Base-by-base conservation (phyloP, 2,888 invertebrate genomes). In the Cephus pulcher region DNA sequence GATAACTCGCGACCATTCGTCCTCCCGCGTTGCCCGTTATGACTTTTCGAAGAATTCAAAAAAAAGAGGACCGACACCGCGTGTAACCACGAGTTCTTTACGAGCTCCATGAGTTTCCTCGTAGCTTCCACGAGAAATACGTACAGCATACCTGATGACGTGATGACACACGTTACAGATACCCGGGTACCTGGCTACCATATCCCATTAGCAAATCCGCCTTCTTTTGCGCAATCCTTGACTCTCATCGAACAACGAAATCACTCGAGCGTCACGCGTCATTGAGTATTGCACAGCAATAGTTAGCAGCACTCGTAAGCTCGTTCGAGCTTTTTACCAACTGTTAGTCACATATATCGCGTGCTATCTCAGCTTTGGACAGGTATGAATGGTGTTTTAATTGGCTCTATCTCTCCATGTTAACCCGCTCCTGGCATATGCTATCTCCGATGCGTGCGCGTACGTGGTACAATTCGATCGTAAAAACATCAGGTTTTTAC, bases 341-440 rank as follows among this genome's bases (percentile, higher is more conserved):
- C 40, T 6, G 40, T 56, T 23, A 23, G 40, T 23, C 40, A 56
- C 40, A 56, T 56, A 56, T 56, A 56, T 56, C 40, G 40, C 40
- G 40, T 56, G 40, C 40, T 56, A 56, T 56, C 40, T 56, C 40
- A 56, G 40, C 40, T 56, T 56, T 56, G 40, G 40, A 56, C 40
- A 56, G 40, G 76, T 80, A 81, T 78, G 78, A 81, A 81, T 81
- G 81, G 81, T 75, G 75, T 80, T 80, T 81, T 80, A 81, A 81
- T 81, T 81, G 78, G 80, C 74, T 80, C 40, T 56, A 37, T 34
- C 68, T 71, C 30, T 34, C 11, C 35, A 71, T 73, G 73, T 75
- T 73, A 75, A 68, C 69, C 40, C 40, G 40, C 40, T 56, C 23
- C 23, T 56, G 40, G 40, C 40, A 56, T 56, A 56, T 56, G 40